Percentiles rank a stretch among this genome's conserved stretches.
Conservation (phyloP, 23 tunicate genomes). For the Pegea sp. region DNA sequence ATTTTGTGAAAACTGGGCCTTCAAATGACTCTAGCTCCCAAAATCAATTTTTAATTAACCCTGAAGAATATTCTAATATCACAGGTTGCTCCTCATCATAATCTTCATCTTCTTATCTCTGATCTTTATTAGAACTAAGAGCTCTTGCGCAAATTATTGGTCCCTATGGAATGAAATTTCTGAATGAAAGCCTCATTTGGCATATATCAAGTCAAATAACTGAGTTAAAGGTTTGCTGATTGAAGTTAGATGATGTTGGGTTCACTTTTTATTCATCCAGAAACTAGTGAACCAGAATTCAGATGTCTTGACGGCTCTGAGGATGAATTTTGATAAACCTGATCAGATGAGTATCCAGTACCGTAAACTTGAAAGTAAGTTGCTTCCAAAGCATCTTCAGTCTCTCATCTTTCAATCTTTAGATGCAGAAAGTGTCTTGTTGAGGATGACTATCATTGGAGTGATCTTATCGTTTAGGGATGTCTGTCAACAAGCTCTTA, state of each 20-base stretch:
- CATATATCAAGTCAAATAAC: conserved; percentile 84
- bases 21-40: conserved; percentile 17
- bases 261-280: conserved; percentile 16
- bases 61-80: conserved; percentile 69
- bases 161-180: conserved; percentile 85
- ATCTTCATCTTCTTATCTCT: too few relatives aligned
- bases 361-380: conserved; percentile 63
- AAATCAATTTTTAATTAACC: conserved; percentile 45
- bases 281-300: conserved; percentile 51
- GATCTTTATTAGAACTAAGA: conserved; percentile 73
- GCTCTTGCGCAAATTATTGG: conserved; percentile 97
- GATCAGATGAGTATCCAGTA: conserved; percentile 67
- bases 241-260: background rate
- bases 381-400: too few relatives aligned
- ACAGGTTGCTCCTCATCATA: too few relatives aligned
- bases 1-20: conserved; percentile 34
- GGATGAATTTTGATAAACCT: conserved; percentile 94
- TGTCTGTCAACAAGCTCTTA: conserved; percentile 69
- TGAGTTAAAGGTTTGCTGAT: conserved; percentile 48
- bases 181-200: conserved; percentile 88
- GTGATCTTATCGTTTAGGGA: conserved; percentile 67
- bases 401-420: background rate
- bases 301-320: conserved; percentile 49
- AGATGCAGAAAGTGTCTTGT: conserved; percentile 71
- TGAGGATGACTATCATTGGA: conserved; percentile 79